Percentiles rank a stretch among this genome's conserved stretches.
Conservation (phyloP, 2,113 vertebrate genomes). For the Stictonetta naevosa region DNA sequence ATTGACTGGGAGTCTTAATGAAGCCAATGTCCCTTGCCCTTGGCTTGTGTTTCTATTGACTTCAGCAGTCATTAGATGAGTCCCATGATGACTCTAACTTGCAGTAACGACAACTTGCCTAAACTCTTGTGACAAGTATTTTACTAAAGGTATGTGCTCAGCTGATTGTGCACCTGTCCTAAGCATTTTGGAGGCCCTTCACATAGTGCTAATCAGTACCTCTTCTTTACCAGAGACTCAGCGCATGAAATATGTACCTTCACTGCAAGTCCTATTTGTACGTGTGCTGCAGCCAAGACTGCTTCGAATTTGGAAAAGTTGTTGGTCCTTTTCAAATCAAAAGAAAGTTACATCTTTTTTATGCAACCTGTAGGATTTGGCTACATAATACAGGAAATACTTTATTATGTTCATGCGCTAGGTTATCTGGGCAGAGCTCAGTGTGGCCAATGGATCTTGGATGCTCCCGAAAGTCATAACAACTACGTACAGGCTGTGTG, state of each 20-base stretch:
- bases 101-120: not conserved
- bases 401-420: accelerated
- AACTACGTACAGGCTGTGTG: not conserved
- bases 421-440: not conserved
- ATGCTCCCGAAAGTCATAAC: not conserved
- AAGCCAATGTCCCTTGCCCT: not conserved
- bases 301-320: not conserved
- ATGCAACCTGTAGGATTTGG: not conserved
- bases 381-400: accelerated
- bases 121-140: not conserved
- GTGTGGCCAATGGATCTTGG: not conserved
- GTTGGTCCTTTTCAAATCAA: not conserved
- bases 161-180: not conserved
- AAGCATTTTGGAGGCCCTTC: not conserved
- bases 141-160: not conserved
- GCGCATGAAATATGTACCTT: not conserved
- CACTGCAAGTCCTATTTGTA: accelerated
- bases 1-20: conserved; percentile 54
- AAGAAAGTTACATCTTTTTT: not conserved
- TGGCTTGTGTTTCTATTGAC: not conserved
- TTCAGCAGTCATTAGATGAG: not conserved
- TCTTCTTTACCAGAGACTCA: not conserved
- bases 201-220: not conserved
- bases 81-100: not conserved
- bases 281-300: not conserved